phyloP scores from a whole-genome alignment of 2,888 invertebrate species.

The Epistrophella euchroma region DNA sequence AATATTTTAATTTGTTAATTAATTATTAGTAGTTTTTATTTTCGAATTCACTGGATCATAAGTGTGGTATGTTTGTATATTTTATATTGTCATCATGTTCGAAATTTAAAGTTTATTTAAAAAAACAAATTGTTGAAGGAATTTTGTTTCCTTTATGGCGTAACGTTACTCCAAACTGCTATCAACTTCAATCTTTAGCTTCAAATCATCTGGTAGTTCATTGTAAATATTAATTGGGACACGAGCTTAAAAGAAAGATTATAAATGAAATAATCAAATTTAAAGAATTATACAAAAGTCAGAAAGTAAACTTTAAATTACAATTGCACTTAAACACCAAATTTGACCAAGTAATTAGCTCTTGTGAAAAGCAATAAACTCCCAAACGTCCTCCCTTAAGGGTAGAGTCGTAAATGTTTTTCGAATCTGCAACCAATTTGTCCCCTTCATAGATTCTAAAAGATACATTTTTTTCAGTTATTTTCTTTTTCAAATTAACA shows the following conservation, averaged over 20 bases:
- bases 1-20: too few species aligned
- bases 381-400: constrained; percentile 97
- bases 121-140: too few species aligned
- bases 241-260: constrained; percentile 86
- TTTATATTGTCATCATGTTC: too few species aligned
- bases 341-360: constrained; percentile 99
- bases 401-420: constrained; percentile 94
- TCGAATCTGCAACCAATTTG: constrained; percentile 94
- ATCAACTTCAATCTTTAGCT: constrained; percentile 87
- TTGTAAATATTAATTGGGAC: constrained; percentile 91
- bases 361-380: constrained; percentile 98
- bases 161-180: constrained; percentile 23
- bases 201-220: constrained; percentile 89
- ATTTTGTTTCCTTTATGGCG: too few species aligned
- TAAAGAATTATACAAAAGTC: not conserved
- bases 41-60: too few species aligned
- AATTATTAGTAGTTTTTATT: too few species aligned
- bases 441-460: constrained; percentile 93
- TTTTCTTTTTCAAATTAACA: not conserved
- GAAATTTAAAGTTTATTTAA: too few species aligned
- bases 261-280: not conserved
- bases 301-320: constrained; percentile 78
- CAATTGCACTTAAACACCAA: constrained; percentile 95
- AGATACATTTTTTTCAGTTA: not conserved
- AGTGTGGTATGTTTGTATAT: too few species aligned